These are phyloP conservation scores for Sminthurinus signatus DNA, from an alignment of 1,140 invertebrate species.

Conservation along the genomic window DNA sequence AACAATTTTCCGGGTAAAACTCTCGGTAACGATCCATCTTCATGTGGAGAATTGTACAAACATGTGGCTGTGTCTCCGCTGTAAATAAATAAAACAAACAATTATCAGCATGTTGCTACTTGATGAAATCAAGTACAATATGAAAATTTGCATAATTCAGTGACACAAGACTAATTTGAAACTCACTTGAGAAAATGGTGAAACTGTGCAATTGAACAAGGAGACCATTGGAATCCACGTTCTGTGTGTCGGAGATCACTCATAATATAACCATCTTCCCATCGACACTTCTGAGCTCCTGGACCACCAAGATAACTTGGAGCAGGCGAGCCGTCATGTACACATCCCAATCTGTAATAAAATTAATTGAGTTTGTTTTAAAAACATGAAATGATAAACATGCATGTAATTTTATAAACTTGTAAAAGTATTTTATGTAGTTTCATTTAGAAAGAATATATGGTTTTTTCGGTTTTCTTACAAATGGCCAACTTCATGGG, in stretches of 20 bases:
- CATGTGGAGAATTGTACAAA: conserved; percentile 86
- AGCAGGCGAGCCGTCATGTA: conserved; percentile 89
- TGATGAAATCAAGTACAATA: no score
- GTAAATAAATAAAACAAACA: conserved; percentile 45
- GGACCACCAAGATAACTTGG: conserved; percentile 89
- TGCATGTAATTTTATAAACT: no score
- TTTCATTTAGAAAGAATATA: no score
- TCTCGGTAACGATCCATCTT: conserved; percentile 79
- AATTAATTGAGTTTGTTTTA: conserved; percentile 10
- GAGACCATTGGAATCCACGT: conserved; percentile 89
- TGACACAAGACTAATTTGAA: no score
- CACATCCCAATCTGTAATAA: conserved; percentile 70
- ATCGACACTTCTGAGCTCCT: conserved; percentile 88
- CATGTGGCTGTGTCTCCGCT: conserved; percentile 92
- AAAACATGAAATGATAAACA: no score
- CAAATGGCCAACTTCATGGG: conserved; percentile 94
- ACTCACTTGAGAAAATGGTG: conserved; percentile 90
- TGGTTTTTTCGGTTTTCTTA: conserved; percentile 54
- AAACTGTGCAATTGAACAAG: conserved; percentile 87
- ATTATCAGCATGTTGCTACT: no score
- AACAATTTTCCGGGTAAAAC: conserved; percentile 83
- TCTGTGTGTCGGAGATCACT: conserved; percentile 88
- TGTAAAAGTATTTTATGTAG: no score
- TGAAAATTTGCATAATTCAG: no score
- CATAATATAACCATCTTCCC: conserved; percentile 96